These are phyloP conservation scores for western clawed frog (Xenopus tropicalis) DNA, from an alignment of 2,113 vertebrate genomes.

Conservation along the genomic window UCB_Xtro_10.0 CM004449.2:117694501-117695000, in stretches of 20 bases:
- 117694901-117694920: conserved; percentile 23
- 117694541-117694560: conserved; percentile 37
- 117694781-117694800: conserved; percentile 40
- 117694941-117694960: conserved; percentile 10
- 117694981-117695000: too few species aligned
- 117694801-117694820: conserved; percentile 39
- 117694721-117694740: conserved; percentile 31
- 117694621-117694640: conserved; percentile 38
- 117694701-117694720: conserved; percentile 30
- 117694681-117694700: conserved; percentile 33
- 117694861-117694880: conserved; percentile 1
- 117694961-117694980: neutral
- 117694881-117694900: conserved; percentile 4
- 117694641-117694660: conserved; percentile 38
- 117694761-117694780: conserved; percentile 29
- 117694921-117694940: neutral
- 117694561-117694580: conserved; percentile 42
- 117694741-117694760: conserved; percentile 37
- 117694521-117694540: conserved; percentile 30
- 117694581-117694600: conserved; percentile 16
- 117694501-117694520: conserved; percentile 43
- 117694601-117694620: conserved; percentile 14
- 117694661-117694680: conserved; percentile 33
- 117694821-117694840: conserved; percentile 11
- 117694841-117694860: conserved; percentile 17